phyloP scores from a whole-genome alignment of 2,113 vertebrate genomes.

The Chionis minor region DNA sequence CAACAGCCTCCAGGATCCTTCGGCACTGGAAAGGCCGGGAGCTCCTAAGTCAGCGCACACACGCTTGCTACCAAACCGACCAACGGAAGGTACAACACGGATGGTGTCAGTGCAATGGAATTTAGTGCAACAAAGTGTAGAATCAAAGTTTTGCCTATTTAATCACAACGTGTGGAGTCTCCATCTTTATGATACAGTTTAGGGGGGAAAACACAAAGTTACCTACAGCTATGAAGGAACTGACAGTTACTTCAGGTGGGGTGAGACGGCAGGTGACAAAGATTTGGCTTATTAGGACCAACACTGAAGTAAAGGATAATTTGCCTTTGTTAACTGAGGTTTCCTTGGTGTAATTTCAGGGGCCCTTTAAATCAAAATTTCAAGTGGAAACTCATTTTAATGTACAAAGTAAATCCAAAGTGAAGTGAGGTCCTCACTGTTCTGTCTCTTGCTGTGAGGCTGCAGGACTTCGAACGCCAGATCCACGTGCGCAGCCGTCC shows the following conservation, averaged over 20 bases:
- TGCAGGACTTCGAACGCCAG: background rate
- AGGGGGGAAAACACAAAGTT: background rate
- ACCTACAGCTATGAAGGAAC: background rate
- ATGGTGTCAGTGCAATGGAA: too few relatives aligned
- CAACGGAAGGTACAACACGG: accelerated
- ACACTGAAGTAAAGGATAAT: background rate
- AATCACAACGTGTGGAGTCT: accelerated
- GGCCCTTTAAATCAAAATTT: background rate
- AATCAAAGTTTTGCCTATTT: background rate
- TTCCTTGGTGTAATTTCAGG: background rate
- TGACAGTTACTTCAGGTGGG: background rate
- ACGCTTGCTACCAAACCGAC: too few relatives aligned
- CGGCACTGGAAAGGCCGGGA: background rate
- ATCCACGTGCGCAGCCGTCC: background rate
- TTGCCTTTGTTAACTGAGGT: background rate
- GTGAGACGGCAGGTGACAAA: background rate
- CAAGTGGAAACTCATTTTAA: background rate
- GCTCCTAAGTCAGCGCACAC: background rate
- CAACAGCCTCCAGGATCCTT: background rate
- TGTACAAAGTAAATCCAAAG: background rate
- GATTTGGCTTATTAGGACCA: background rate
- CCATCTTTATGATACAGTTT: background rate
- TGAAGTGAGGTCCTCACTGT: accelerated
- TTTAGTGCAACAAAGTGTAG: accelerated
- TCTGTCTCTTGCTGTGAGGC: background rate